Conservation (phyloP, 2,113 vertebrate genomes). For the Nicator chloris region DNA sequence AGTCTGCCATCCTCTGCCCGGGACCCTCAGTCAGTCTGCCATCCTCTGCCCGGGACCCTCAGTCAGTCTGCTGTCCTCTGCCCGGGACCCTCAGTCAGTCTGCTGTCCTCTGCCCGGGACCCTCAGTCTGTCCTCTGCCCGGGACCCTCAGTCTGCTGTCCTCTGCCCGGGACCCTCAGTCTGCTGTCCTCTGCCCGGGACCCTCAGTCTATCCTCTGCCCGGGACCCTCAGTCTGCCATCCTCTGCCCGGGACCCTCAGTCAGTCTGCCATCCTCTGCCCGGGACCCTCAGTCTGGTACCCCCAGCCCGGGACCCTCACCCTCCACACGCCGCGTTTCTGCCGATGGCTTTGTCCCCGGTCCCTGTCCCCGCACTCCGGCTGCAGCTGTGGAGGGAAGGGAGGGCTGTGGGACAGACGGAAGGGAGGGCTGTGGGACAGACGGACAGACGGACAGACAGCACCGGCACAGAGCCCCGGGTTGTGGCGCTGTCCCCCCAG, state of each 20-base stretch:
- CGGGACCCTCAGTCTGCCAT: accelerated
- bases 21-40: accelerated
- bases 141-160: accelerated
- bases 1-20: no score
- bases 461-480: neutral
- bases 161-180: accelerated
- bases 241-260: neutral
- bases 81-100: accelerated
- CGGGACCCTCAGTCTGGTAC: neutral
- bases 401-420: neutral
- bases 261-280: no score
- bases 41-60: accelerated
- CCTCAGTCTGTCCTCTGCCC: accelerated
- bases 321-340: accelerated
- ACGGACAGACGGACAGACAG: neutral
- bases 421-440: neutral
- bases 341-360: neutral
- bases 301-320: accelerated
- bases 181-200: accelerated
- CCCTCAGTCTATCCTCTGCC: no score
- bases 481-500: neutral
- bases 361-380: accelerated
- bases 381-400: neutral
- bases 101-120: accelerated
- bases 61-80: no score